Evolutionary conservation across 2,888 invertebrate genomes (phyloP), one percentile per base, ranked within the genome.

Genomic region (Oxycera nigricornis): DNA sequence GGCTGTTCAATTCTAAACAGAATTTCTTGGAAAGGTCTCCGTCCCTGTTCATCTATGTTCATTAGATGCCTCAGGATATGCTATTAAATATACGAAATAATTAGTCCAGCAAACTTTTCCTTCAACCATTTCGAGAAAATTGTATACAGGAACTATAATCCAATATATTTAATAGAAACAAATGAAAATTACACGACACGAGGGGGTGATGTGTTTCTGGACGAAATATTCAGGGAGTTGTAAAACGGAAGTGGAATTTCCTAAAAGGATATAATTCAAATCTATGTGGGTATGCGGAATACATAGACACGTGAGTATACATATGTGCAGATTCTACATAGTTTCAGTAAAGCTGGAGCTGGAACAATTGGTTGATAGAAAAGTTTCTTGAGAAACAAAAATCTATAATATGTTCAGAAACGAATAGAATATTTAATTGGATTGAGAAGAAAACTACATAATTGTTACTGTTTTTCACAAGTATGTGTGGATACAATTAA

Each of bases 201-300:
- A 46, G 46, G 46, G 46, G 35, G 35, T 7, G 11, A 11, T 46
- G 3, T 46, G 17, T 14, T 46, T 46, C 17, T 46, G 46, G 3
- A n/a, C n/a, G n/a, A n/a, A n/a, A n/a, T n/a, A n/a, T n/a, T 39
- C 39, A 39, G 22, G 20, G 55, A 22, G 22, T 9, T 4, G 7
- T 6, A 55, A 14, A 24, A 55, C 14, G 55, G 24, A 55, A 55
- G 24, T 9, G 24, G 55, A 17, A 55, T 55, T 24, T 55, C 20
- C 20, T 55, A 22, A 20, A 55, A 55, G 55, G 55, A 55, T 55
- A 55, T 55, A 55, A 55, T 20, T 55, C 22, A 24, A 17, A 17
- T 55, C 24, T 55, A 55, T 55, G 46, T 46, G 46, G 46, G 46
- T 46, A 46, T n/a, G n/a, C n/a, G 6, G 46, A 46, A 46, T 46